These are phyloP conservation scores for Siniperca scherzeri DNA, from an alignment of 2,797 vertebrate species.

Conservation along the genomic window DNA sequence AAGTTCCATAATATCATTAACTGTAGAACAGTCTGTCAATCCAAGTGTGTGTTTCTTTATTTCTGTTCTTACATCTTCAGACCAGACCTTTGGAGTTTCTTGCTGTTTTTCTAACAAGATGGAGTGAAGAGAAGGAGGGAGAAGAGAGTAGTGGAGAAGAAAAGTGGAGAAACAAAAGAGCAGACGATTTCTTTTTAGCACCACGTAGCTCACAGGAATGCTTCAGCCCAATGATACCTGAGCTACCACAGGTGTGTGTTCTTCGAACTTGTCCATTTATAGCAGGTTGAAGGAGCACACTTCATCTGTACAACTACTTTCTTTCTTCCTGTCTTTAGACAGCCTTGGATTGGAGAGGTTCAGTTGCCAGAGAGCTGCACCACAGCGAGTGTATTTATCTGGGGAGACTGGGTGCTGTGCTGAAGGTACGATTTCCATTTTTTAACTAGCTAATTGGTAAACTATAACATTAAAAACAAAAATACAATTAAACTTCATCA, in stretches of 20 bases:
- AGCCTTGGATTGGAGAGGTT: conserved; percentile 73
- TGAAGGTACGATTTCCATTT: conserved; percentile 58
- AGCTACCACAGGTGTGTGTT: conserved; percentile 71
- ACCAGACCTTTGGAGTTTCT: conserved; percentile 87
- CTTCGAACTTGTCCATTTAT: neutral
- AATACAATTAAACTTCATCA: neutral
- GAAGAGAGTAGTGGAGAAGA: neutral
- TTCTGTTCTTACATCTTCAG: conserved; percentile 68
- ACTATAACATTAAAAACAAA: neutral
- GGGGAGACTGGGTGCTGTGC: conserved; percentile 77
- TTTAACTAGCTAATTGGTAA: neutral
- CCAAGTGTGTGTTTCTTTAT: neutral
- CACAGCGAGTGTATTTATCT: conserved; percentile 85
- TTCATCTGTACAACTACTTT: neutral
- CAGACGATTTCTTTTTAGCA: conserved; percentile 5
- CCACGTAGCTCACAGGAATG: conserved; percentile 33
- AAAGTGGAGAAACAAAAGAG: neutral
- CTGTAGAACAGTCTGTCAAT: neutral
- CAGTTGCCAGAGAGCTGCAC: conserved; percentile 82
- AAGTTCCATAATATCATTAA: neutral
- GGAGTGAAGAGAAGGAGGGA: conserved; percentile 44
- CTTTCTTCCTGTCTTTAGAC: conserved; percentile 50
- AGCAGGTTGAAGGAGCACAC: neutral
- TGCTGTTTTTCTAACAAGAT: conserved; percentile 80
- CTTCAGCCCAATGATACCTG: neutral